These are phyloP conservation scores for Gymnoscelis rufifasciata DNA, from an alignment of 2,888 invertebrate genomes.

Conservation along the genomic window DNA sequence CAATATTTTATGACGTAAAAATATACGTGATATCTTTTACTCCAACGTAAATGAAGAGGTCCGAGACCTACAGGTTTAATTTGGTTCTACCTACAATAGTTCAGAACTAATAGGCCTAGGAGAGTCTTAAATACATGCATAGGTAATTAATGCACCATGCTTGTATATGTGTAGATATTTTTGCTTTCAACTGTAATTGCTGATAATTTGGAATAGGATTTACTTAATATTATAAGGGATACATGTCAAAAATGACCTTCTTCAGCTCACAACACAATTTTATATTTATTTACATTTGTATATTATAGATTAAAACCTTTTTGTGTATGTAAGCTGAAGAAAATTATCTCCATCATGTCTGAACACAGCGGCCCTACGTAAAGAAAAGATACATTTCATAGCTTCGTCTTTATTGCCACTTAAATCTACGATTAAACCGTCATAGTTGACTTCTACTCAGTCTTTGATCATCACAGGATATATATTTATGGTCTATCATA, in stretches of 20 bases:
- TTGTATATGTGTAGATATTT: too few species aligned
- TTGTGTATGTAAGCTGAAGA: conserved; percentile 37
- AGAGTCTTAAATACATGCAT: too few species aligned
- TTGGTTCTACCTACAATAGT: too few species aligned
- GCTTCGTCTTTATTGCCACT: conserved; percentile 55
- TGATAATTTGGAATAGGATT: conserved; percentile 14
- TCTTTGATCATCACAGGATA: conserved; percentile 37
- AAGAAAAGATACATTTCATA: conserved; percentile 57
- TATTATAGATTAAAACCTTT: too few species aligned
- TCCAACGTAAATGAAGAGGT: too few species aligned
- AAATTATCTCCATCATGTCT: conserved; percentile 73
- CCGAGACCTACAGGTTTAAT: too few species aligned
- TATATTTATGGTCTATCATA: conserved; percentile 36
- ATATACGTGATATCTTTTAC: too few species aligned
- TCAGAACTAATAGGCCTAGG: too few species aligned
- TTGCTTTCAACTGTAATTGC: neutral
- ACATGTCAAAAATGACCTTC: conserved; percentile 73
- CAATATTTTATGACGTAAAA: too few species aligned
- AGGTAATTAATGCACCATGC: too few species aligned
- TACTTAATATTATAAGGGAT: conserved; percentile 42
- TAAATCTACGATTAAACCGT: conserved; percentile 25
- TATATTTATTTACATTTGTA: too few species aligned
- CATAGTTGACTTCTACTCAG: conserved; percentile 15
- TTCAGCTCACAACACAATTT: conserved; percentile 24
- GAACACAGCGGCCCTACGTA: conserved; percentile 74